Percentiles rank a stretch among this genome's conserved stretches.
Evolutionary conservation across 1,140 invertebrate genomes (phyloP).

Genomic region (Apis laboriosa): DNA sequence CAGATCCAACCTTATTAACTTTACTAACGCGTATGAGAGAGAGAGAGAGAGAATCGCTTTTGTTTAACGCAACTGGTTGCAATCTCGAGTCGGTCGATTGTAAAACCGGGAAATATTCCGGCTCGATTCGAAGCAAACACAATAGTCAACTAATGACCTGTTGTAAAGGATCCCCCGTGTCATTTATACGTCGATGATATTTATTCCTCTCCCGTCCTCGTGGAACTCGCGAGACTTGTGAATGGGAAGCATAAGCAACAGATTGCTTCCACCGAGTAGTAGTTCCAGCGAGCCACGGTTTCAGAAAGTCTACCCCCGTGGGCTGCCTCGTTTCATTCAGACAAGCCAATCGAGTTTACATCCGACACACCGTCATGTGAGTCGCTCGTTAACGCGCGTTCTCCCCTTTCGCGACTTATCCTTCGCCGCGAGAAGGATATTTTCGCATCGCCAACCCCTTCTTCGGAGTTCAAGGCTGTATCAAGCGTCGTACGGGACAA

Average conservation of each 20-base stretch:
- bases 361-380: conserved; percentile 56
- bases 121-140: not conserved
- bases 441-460: not conserved
- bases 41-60: not conserved
- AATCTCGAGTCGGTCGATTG: not conserved
- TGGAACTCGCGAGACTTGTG: not conserved
- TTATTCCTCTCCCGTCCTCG: not conserved
- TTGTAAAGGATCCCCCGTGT: conserved; percentile 45
- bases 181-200: conserved; percentile 34
- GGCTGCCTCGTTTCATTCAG: conserved; percentile 56
- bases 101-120: not conserved
- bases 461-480: too few relatives aligned
- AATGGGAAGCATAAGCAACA: conserved; percentile 61
- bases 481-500: not conserved
- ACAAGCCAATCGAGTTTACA: conserved; percentile 58
- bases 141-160: conserved; percentile 41
- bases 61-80: conserved; percentile 3
- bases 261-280: conserved; percentile 51
- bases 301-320: conserved; percentile 36
- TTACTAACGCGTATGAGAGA: not conserved
- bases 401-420: conserved; percentile 37
- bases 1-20: not conserved
- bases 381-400: conserved; percentile 59
- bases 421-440: conserved; percentile 8
- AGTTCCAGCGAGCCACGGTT: conserved; percentile 1